Base-by-base conservation (phyloP, 2,888 invertebrate genomes). In the Drosophila seclusa region DNA sequence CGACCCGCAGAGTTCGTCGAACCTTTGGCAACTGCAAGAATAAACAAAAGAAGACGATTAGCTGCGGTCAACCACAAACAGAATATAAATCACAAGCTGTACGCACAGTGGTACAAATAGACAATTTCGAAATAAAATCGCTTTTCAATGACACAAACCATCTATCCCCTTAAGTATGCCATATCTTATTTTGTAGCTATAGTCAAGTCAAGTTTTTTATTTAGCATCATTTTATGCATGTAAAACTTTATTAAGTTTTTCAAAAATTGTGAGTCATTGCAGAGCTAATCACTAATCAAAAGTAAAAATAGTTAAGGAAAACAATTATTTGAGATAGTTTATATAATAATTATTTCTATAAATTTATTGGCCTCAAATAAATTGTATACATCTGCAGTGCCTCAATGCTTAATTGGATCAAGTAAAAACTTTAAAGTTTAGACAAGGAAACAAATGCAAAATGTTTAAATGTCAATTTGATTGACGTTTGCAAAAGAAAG, bases 1-100 rank as follows among this genome's bases (percentile, higher is more conserved):
- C 76, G 79, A 67, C 70, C 72, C 54, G 55, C 65, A 57, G 72
- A 60, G 75, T 71, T 87, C 68, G 70, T 34, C n/a, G 87, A 81
- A 67, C 88, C 78, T 54, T 83, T 83, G 61, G 79, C 71, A 77
- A 81, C 91, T 91, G 81, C 21, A 85, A 89, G 38, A 42, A 59
- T 27, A 63, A 53, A 53, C 21, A 10, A 4, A 70, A 54, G 13
- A 31, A 45, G 64, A 49, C 21, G 40, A 24, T 34, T 27, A 49
- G 10, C n/a, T 31, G 36, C 8, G 36, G 49, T 50, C 29, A 52
- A 62, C 53, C 6, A 21, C 42, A 69, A 50, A 21, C 3, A 57
- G 21, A 49, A 52, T 18, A 42, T 49, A 4, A 65, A 16, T 45
- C 38, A n/a, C 16, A 21, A 24, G 50, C 7, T 32, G 10, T 16